Evolutionary conservation across 2,888 invertebrate species (phyloP), one percentile per base, ranked within the genome.

Genomic region (Plutella xylostella): DNA sequence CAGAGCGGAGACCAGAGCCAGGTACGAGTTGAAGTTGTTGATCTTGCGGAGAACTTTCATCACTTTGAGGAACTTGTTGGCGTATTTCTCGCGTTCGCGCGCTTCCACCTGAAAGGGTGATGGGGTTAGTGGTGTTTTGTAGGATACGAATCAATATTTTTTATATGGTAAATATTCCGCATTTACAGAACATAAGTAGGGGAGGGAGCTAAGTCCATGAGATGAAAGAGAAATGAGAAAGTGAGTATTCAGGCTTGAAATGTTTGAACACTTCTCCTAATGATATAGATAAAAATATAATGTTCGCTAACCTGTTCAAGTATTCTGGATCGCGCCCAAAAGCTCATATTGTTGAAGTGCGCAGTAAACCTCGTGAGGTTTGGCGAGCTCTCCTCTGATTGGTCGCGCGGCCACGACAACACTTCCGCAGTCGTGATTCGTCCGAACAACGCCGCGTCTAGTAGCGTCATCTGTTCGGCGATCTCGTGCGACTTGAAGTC

Each of bases 281-380:
- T 22, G 5, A 22, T 12, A 28, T 12, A 12, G 3, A 9, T 6
- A 28, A 28, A 28, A 28, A 6, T 9, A 9, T 3, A 4, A 12
- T 4, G 11, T 2, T 1, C 39, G 12, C 39, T 14, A 19, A 75
- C 78, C 68, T 94, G 93, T 57, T 94, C 92, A 43, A 99, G 80
- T 60, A 99, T 97, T 66, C 94, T 88, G 3, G 98, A 96, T 45
- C 98, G 86, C 34, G 97, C 97, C 98, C 98, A 98, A 66, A 94
- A 98, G 47, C 97, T 97, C 96, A 98, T 97, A 83, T 98, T 98
- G 72, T 99, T 99, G 76, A 99, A 99, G 78, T 99, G 98, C 71
- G 98, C 97, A 0, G 99, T 99, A 70, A 99, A 99, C 55, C 92
- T 86, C 25, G 97, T 97, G 47, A 99, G 87, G 77, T 99, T 98